phyloP scores from a whole-genome alignment of 2,113 vertebrate genomes.

The Sinocyclocheilus maitianheensis region DNA sequence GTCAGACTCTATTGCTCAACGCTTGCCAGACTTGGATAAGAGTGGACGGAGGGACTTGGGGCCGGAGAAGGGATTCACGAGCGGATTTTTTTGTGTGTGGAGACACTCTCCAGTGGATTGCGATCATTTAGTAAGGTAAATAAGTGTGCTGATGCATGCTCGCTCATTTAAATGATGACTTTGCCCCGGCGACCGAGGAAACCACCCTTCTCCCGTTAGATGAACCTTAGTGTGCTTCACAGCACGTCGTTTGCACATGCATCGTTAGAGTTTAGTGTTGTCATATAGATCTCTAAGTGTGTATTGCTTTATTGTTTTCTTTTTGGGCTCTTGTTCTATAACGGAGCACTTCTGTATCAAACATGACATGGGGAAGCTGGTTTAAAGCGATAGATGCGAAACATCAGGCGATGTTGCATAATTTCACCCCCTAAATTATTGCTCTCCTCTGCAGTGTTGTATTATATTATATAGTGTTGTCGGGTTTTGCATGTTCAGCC shows the following conservation, averaged over 20 bases:
- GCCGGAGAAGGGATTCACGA: slow-evolving; percentile 41
- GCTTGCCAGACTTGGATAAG: slow-evolving; percentile 46
- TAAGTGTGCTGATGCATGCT: slow-evolving; percentile 20
- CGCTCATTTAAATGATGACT: slow-evolving; percentile 26
- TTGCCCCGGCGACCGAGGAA: slow-evolving; percentile 25
- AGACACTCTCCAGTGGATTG: slow-evolving; percentile 28
- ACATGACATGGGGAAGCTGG: not conserved
- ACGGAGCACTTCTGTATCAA: slow-evolving; percentile 13
- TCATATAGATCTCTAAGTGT: not conserved
- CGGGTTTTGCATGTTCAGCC: not conserved
- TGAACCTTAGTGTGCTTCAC: no score
- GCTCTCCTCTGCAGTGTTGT: not conserved
- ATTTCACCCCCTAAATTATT: not conserved
- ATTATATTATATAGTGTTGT: not conserved
- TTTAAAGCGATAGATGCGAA: slow-evolving; percentile 25
- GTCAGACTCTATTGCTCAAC: slow-evolving; percentile 43
- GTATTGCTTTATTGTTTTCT: not conserved
- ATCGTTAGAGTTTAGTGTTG: not conserved
- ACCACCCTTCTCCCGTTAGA: not conserved
- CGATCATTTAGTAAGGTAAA: slow-evolving; percentile 44
- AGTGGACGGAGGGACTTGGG: slow-evolving; percentile 36
- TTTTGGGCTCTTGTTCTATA: not conserved
- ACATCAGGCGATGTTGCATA: not conserved
- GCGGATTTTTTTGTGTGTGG: not conserved
- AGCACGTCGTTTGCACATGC: not conserved